These are phyloP conservation scores for Phocides pigmalion DNA, from an alignment of 1,140 invertebrate genomes.

Conservation along the genomic window DNA sequence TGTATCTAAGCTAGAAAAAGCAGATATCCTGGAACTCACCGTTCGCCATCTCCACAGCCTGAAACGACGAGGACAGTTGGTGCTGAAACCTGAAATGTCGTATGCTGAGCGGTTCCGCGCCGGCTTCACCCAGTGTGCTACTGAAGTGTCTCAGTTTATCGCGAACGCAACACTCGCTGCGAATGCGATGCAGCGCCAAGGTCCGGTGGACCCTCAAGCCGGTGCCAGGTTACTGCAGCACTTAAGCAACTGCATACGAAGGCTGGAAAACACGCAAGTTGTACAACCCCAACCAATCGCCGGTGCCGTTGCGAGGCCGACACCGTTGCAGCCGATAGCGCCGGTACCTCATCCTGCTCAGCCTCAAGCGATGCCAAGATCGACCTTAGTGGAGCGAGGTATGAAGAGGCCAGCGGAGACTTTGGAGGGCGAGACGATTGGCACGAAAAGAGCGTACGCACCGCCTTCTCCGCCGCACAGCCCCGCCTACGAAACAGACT, in stretches of 20 bases:
- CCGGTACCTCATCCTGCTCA: slow-evolving; percentile 83
- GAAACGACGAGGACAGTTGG: slow-evolving; percentile 87
- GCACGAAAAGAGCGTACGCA: slow-evolving; percentile 74
- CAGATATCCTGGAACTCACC: slow-evolving; percentile 97
- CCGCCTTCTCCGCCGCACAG: slow-evolving; percentile 84
- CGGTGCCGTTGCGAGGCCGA: slow-evolving; percentile 63
- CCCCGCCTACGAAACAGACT: slow-evolving; percentile 82
- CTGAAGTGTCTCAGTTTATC: slow-evolving; percentile 92
- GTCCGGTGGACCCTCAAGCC: slow-evolving; percentile 90
- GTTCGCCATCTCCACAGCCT: slow-evolving; percentile 93
- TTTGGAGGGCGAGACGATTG: slow-evolving; percentile 60
- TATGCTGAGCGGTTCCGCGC: slow-evolving; percentile 89
- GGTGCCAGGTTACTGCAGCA: slow-evolving; percentile 94
- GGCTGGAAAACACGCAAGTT: slow-evolving; percentile 66
- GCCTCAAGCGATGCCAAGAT: slow-evolving; percentile 64
- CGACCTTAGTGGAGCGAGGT: slow-evolving; percentile 61
- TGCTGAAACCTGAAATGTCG: slow-evolving; percentile 90
- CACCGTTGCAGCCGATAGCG: slow-evolving; percentile 84
- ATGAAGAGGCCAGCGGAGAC: slow-evolving; percentile 65
- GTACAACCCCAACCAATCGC: slow-evolving; percentile 67
- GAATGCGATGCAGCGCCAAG: slow-evolving; percentile 86
- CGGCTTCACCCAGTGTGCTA: slow-evolving; percentile 96
- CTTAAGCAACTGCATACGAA: slow-evolving; percentile 90
- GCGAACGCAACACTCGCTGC: slow-evolving; percentile 88
- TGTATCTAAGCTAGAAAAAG: slow-evolving; percentile 97